Evolutionary conservation across 2,888 invertebrate genomes (phyloP), one percentile per base, ranked within the genome.

Genomic region (Drosophila cracens): DNA sequence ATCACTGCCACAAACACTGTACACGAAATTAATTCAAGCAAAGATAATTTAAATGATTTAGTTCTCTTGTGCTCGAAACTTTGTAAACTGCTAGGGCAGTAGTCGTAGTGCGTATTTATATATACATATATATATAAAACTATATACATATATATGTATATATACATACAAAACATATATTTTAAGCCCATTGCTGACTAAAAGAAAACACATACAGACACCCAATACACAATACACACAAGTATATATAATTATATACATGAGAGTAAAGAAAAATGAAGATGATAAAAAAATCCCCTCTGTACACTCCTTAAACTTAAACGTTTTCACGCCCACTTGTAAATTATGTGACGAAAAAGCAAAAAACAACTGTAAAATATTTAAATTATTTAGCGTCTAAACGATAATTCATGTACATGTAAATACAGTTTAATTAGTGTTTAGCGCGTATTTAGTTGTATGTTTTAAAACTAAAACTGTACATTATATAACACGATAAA

Each of bases 371-470:
- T 86, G 85, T 86, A 86, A 86, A 85, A 86, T 86, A 86, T 83
- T 87, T 87, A 86, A 87, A 83, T 86, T 86, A 86, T 86, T 85
- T 87, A 85, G 87, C 79, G 76, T 84, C 86, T 83, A 87, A 85
- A 70, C 66, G 67, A 80, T 81, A 74, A 80, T 80, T 77, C 74
- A 80, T 67, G 81, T 76, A 80, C 65, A 74, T 80, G 75, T 74
- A 81, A 72, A 81, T 87, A 87, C 87, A 87, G 86, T 87, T 88
- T 87, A 87, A 87, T 83, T 87, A 87, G 86, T 88, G 86, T 86
- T 85, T 88, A 85, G 85, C 83, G 83, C 81, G 86, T 87, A 87
- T 88, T 87, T 87, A 87, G 86, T 88, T 88, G 86, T 87, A 87
- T 87, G 88, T 87, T 87, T 88, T 86, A 87, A 88, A 83, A 80